These are phyloP conservation scores for Copidosoma aretas DNA, from an alignment of 2,888 invertebrate genomes.

Conservation along the genomic window DNA sequence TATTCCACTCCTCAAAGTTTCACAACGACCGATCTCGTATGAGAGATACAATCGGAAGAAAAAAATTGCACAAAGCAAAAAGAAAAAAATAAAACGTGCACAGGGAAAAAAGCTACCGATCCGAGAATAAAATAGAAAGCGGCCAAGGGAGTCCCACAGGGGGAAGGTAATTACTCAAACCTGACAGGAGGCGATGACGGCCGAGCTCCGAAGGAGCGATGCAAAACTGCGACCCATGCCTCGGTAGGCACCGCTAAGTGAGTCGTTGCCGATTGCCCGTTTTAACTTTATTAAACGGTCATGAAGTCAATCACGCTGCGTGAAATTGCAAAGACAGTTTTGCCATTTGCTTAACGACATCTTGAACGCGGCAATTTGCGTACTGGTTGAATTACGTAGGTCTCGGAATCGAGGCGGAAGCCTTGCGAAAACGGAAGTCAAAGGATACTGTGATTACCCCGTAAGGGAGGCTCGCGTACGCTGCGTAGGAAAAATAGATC, in stretches of 20 bases:
- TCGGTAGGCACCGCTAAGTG: not conserved
- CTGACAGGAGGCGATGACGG: constrained; percentile 9
- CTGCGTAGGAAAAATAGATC: no score
- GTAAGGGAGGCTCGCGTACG: no score
- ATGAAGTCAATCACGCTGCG: constrained; percentile 17
- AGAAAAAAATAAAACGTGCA: not conserved
- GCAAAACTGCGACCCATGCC: constrained; percentile 5
- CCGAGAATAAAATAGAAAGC: not conserved
- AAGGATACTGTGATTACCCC: no score
- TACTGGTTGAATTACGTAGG: no score
- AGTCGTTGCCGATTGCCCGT: constrained; percentile 9
- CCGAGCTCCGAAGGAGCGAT: constrained; percentile 11
- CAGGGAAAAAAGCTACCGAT: no score
- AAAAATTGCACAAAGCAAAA: not conserved
- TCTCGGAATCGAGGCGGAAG: no score
- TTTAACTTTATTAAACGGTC: constrained; percentile 28
- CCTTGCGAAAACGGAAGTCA: no score
- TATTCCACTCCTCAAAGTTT: not conserved
- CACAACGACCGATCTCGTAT: not conserved
- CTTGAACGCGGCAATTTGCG: not conserved
- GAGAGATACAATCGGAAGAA: not conserved
- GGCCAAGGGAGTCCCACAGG: constrained; percentile 13
- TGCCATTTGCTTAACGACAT: constrained; percentile 5
- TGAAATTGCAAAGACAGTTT: constrained; percentile 16
- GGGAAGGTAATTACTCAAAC: constrained; percentile 29